Base-by-base conservation (phyloP, 2,797 vertebrate genomes). In the Spizella passerina region DNA sequence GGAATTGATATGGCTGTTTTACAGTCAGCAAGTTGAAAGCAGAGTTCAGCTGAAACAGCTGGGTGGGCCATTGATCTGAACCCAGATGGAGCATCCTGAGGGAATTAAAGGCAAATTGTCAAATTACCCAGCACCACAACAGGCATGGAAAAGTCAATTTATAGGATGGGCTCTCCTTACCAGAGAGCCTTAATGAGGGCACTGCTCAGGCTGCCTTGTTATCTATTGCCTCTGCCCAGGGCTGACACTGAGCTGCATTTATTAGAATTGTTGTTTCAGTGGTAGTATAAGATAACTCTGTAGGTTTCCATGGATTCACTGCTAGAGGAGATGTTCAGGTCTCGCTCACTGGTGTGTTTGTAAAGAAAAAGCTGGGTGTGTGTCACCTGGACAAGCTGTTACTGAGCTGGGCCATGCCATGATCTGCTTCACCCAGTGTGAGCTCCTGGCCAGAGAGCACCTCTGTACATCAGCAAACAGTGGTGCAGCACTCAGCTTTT, bases 31-130 rank as follows among this genome's bases (percentile, higher is more conserved):
- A 60, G 60, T 82, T 92, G 75, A 93, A 82, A 93, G 60, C 55
- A 76, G 80, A 27, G 59, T 75, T 61, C 65, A 86, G 56, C 83
- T 90, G 80, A 49, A 90, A 79, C 70, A 93, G 71, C 81, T 64
- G 83, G 65, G 46, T 76, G 52, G 52, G 88, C 68, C 75, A 76
- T 89, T 92, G 91, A 82, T 94, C 85, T 63, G 61, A 89, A 38
- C 49, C 71, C 50, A 60, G 53, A 63, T 50, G 71, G 75, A 84
- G 64, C 49, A 39, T 83, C 90, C 79, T 59, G 6, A n/a, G 79
- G 79, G 79, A 80, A 82, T 89, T 55, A 72, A 85, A 95, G 66
- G 50, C 32, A 10, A 96, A 88, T 79, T 88, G 82, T 77, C 1
- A 0, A 78, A 93, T 91, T 77, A 75, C 32, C 38, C 44, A 27